A percentile compares a stretch with the other conserved stretches of the same genome.
Evolutionary conservation across 2,888 invertebrate species (phyloP).

Genomic region (Rugalucina vietnamica): DNA sequence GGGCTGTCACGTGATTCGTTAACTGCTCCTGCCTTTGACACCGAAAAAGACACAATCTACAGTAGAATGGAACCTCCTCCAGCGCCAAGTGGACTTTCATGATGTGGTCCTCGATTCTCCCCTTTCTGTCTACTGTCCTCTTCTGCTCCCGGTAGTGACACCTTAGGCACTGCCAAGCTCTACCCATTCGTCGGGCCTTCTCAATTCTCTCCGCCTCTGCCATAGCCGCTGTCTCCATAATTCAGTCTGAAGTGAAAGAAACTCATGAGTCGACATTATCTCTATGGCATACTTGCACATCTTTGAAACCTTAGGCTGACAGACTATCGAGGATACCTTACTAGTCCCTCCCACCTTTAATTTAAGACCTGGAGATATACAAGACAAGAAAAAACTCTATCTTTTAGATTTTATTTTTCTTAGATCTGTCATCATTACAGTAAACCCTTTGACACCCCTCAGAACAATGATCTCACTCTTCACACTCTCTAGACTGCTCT

Average conservation of each 20-base stretch:
- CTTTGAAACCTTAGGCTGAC: background rate
- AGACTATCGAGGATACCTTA: background rate
- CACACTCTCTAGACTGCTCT: background rate
- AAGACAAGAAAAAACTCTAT: background rate
- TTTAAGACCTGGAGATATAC: background rate
- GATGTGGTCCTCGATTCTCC: background rate
- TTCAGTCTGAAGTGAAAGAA: background rate
- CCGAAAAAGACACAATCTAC: conserved; percentile 8
- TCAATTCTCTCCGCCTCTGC: background rate
- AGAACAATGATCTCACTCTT: background rate
- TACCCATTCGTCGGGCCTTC: background rate
- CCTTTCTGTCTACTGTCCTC: background rate
- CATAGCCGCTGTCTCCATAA: background rate
- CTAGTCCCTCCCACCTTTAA: background rate
- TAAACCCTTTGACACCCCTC: background rate
- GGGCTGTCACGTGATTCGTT: background rate
- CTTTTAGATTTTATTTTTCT: background rate
- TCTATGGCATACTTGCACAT: background rate
- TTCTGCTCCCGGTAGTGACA: background rate
- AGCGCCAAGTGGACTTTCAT: background rate
- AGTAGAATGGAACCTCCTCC: background rate
- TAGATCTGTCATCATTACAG: background rate
- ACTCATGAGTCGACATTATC: background rate
- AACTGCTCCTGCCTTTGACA: background rate
- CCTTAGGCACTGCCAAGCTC: background rate